These are phyloP conservation scores for Oncorhynchus clarkii DNA, from an alignment of 2,113 vertebrate genomes.

Conservation along the genomic window DNA sequence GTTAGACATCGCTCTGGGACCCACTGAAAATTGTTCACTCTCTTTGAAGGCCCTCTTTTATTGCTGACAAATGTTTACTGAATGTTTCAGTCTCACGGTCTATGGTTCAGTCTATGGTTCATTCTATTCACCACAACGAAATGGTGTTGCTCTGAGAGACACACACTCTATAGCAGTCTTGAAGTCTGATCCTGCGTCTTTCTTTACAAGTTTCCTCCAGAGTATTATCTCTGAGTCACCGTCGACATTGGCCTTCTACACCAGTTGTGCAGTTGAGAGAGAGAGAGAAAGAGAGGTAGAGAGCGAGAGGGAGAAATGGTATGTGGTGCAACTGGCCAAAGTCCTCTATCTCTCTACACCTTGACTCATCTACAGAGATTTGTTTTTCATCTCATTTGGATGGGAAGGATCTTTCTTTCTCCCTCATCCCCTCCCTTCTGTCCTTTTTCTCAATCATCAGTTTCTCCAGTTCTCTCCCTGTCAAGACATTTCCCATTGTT, in stretches of 20 bases:
- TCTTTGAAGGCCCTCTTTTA: constrained; percentile 54
- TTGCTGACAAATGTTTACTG: constrained; percentile 31
- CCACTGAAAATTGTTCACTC: constrained; percentile 28
- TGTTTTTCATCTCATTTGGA: neutral
- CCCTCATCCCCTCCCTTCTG: no score
- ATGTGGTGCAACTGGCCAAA: neutral
- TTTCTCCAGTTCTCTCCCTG: neutral
- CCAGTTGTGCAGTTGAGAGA: no score
- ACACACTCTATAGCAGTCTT: no score
- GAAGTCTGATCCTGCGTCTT: constrained; percentile 8
- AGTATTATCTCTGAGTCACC: constrained; percentile 51
- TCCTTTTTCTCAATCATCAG: neutral
- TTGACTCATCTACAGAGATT: neutral
- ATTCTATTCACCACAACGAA: neutral
- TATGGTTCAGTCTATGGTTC: no score
- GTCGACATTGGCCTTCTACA: constrained; percentile 22
- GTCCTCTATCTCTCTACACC: neutral
- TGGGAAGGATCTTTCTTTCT: neutral
- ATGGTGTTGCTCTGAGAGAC: no score
- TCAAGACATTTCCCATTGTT: neutral
- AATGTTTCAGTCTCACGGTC: neutral
- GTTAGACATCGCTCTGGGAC: constrained; percentile 52
- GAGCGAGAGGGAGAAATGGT: neutral
- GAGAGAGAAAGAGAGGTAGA: no score
- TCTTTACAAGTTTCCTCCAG: constrained; percentile 49